Evolutionary conservation across 2,113 vertebrate species (phyloP).

Genomic region (Aldabrachelys gigantea): DNA sequence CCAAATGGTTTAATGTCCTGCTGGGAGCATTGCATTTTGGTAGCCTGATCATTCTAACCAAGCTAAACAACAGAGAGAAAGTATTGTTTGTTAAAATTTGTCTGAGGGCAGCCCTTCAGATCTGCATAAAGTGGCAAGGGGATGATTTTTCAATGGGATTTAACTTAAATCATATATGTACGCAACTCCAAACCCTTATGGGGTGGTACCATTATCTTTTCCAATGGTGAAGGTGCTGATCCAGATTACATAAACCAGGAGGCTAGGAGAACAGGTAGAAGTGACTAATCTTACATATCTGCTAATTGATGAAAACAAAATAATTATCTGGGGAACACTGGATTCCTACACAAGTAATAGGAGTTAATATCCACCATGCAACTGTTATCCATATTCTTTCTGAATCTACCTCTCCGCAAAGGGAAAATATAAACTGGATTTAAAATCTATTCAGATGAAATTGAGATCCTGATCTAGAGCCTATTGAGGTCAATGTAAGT

Average conservation of each 20-base stretch:
- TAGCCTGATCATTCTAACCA: background rate
- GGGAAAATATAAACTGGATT: background rate
- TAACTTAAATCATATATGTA: background rate
- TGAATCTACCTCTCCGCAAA: background rate
- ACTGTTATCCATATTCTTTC: background rate
- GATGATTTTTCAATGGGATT: background rate
- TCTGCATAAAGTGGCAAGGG: background rate
- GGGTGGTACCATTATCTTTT: background rate
- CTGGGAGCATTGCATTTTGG: background rate
- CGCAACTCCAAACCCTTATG: constrained; percentile 13
- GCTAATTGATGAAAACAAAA: background rate
- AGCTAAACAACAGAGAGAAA: background rate
- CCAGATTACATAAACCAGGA: background rate
- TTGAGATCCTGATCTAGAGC: background rate
- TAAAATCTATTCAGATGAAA: background rate
- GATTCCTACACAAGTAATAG: background rate
- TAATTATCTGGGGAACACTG: background rate
- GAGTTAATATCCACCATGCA: background rate
- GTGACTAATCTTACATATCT: background rate
- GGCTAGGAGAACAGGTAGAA: background rate
- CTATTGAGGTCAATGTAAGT: background rate
- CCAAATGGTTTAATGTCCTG: fast-evolving
- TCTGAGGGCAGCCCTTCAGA: background rate
- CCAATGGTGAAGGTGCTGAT: background rate
- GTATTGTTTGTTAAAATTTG: background rate